phyloP scores from a whole-genome alignment of 2,113 vertebrate genomes.

The Meleagris gallopavo region DNA sequence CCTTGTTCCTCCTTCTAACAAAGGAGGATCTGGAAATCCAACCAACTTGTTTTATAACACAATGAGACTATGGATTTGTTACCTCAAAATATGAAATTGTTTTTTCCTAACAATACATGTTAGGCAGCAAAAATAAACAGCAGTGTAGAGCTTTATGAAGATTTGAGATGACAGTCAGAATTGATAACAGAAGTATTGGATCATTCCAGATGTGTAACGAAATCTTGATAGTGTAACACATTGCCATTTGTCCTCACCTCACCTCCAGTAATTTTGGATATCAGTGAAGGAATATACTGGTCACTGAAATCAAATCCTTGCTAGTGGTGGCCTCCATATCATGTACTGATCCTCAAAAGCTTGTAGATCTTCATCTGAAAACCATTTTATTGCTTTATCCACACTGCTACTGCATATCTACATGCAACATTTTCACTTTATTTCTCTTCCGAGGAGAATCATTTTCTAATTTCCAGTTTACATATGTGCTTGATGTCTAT shows the following conservation, averaged over 20 bases:
- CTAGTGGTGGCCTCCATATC: not conserved
- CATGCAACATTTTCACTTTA: not conserved
- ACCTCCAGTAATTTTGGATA: not conserved
- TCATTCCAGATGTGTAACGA: not conserved
- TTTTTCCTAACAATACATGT: not conserved
- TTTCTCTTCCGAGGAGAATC: not conserved
- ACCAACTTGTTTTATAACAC: not conserved
- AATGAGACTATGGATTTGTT: not conserved
- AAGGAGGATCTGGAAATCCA: not conserved
- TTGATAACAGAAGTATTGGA: not conserved
- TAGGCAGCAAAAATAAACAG: not conserved
- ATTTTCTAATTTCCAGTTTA: not conserved
- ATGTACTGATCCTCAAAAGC: not conserved
- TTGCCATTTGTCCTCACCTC: not conserved
- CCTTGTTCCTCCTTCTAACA: no score
- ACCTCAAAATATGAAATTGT: not conserved
- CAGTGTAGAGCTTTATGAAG: not conserved
- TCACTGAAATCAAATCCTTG: not conserved
- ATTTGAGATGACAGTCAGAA: not conserved
- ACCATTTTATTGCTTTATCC: not conserved
- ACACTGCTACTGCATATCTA: not conserved
- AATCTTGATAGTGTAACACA: not conserved
- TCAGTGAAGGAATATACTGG: not conserved
- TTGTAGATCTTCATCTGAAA: not conserved
- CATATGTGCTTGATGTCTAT: fast-evolving